These are phyloP conservation scores for Coecobrya sp. DNA, from an alignment of 2,888 invertebrate species.

Conservation along the genomic window DNA sequence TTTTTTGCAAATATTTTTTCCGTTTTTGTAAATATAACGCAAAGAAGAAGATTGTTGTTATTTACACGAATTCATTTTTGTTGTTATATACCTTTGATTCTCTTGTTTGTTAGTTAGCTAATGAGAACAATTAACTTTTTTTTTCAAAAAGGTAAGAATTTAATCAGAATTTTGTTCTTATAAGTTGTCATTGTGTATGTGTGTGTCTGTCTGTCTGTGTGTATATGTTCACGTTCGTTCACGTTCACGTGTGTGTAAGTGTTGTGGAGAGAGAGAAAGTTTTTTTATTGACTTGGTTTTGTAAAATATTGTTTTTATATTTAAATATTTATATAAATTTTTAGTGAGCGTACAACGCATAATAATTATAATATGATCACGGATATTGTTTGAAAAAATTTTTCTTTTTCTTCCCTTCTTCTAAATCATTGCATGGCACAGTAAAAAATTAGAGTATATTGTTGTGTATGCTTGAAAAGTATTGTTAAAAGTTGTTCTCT, in stretches of 20 bases:
- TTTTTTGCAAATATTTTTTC: background rate
- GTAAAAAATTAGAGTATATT: conserved; percentile 76
- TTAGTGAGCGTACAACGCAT: conserved; percentile 2
- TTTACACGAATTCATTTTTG: background rate
- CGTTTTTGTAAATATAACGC: background rate
- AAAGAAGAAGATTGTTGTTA: too few relatives aligned
- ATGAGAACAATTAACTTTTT: too few relatives aligned
- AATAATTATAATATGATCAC: conserved; percentile 2
- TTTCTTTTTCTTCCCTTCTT: background rate
- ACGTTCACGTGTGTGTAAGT: background rate
- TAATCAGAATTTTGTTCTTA: background rate
- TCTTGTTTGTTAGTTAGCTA: conserved; percentile 10
- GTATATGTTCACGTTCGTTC: too few relatives aligned
- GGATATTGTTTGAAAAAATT: background rate
- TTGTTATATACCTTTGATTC: background rate
- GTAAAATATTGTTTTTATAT: conserved; percentile 26
- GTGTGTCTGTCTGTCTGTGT: background rate
- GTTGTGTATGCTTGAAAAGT: conserved; percentile 14
- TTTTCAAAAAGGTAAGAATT: too few relatives aligned
- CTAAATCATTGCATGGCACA: conserved; percentile 73
- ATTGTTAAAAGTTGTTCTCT: background rate
- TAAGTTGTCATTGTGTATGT: background rate
- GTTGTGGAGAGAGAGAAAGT: background rate
- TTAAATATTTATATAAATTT: too few relatives aligned
- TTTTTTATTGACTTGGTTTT: background rate